Conservation (phyloP, 1,140 invertebrate species). For the Propsilocerus akamusi region DNA sequence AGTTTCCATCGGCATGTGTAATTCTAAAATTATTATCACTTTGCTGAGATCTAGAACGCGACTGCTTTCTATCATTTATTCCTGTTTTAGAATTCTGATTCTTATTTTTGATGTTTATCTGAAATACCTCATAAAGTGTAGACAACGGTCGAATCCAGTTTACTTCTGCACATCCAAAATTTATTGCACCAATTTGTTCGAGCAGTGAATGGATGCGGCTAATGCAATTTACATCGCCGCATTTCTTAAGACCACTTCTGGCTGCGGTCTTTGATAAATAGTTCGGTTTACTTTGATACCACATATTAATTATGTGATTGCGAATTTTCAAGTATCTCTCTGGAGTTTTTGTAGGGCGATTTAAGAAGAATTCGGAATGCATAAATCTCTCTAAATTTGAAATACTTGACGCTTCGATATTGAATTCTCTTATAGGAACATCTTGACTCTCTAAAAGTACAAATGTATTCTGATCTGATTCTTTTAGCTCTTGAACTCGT, state of each 20-base stretch:
- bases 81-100: slow-evolving; percentile 2
- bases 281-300: slow-evolving; percentile 31
- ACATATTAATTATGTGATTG: slow-evolving; percentile 36
- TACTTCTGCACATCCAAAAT: slow-evolving; percentile 38
- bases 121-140: slow-evolving; percentile 5
- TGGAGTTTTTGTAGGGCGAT: slow-evolving; percentile 32
- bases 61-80: slow-evolving; percentile 7
- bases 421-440: slow-evolving; percentile 25
- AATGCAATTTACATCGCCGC: slow-evolving; percentile 43
- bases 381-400: slow-evolving; percentile 34
- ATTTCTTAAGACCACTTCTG: slow-evolving; percentile 35
- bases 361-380: slow-evolving; percentile 39
- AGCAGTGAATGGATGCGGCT: slow-evolving; percentile 38
- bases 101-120: slow-evolving; percentile 3
- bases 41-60: too few species aligned
- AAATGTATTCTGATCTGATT: slow-evolving; percentile 6
- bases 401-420: slow-evolving; percentile 23
- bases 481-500: slow-evolving; percentile 7
- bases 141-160: slow-evolving; percentile 7
- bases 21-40: slow-evolving; percentile 42
- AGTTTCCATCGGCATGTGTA: slow-evolving; percentile 27
- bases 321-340: slow-evolving; percentile 38
- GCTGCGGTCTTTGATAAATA: slow-evolving; percentile 40
- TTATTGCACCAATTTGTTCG: slow-evolving; percentile 42
- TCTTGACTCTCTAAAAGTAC: slow-evolving; percentile 14